These are phyloP conservation scores for Candidula unifasciata DNA, from an alignment of 2,888 invertebrate genomes.

Conservation along the genomic window DNA sequence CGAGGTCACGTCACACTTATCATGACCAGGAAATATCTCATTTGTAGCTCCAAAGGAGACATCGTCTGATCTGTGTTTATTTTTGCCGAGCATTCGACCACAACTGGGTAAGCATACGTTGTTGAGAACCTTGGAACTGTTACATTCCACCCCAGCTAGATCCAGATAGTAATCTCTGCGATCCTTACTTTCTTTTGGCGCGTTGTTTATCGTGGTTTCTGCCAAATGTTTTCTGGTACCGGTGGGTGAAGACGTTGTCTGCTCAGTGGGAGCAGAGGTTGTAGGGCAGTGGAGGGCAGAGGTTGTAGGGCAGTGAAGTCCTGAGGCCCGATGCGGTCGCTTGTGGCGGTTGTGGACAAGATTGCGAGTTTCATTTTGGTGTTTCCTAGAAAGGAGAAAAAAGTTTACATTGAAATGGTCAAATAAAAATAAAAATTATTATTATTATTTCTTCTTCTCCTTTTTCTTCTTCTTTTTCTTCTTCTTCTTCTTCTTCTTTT, in stretches of 20 bases:
- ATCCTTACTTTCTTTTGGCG: conserved; percentile 69
- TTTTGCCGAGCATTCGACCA: conserved; percentile 70
- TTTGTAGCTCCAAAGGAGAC: conserved; percentile 56
- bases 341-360: conserved; percentile 64
- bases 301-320: conserved; percentile 54
- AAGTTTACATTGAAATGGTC: too few relatives aligned
- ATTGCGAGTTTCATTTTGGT: conserved; percentile 69
- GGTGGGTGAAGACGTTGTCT: too few relatives aligned
- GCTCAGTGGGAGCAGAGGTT: conserved; percentile 9
- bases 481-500: neutral
- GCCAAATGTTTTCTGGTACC: neutral
- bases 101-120: conserved; percentile 40
- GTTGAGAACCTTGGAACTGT: conserved; percentile 63
- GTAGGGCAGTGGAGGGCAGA: conserved; percentile 47
- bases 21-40: conserved; percentile 35
- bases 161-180: conserved; percentile 76
- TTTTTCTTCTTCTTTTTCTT: too few relatives aligned
- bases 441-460: too few relatives aligned
- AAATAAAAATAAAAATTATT: too few relatives aligned
- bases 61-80: conserved; percentile 79
- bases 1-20: neutral
- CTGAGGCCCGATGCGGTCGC: conserved; percentile 61
- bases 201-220: neutral
- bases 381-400: conserved; percentile 63
- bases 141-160: conserved; percentile 77